Base-by-base conservation (phyloP, 2,888 invertebrate species). In the Dicycla oo region DNA sequence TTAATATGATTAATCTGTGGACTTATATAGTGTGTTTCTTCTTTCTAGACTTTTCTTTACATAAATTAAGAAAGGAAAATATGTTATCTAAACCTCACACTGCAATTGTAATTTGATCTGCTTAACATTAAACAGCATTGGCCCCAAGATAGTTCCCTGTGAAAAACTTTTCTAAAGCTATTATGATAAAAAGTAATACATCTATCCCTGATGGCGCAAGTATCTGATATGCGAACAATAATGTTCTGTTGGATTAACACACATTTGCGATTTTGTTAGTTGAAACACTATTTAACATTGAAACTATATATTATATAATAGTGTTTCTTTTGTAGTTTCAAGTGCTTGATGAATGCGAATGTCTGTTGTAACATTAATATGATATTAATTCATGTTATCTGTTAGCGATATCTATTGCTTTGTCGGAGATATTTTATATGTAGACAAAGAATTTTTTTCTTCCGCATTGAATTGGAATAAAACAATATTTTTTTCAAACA, bases 311-410 rank as follows among this genome's bases (percentile, higher is more conserved):
- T n/a, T n/a, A 30, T 45, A 69, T 67, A 51, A 23, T 65, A 26
- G 20, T 60, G 54, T 71, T 80, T 80, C 69, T 60, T 81, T 76
- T 76, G 70, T 76, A 61, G 72, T 80, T 57, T 80, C 65, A 58
- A 60, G 60, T 66, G 51, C 18, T 76, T 47, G 53, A 80, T 80
- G 34, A 81, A 75, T 65, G 64, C 0, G 57, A 69, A 64, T 53
- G 58, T 49, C 49, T 69, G 51, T 73, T 62, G 20, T 57, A 57
- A 73, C 47, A 73, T 67, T 69, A 64, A 56, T 57, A 45, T 49
- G 38, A 49, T 61, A 69, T 61, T 60, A 30, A 43, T 67, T 69
- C 10, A 57, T 68, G 6, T 66, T 76, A 54, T 73, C 62, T 1
- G 47, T 40, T 54, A 34, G 60, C 10, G 43, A 38, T 68, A 51